phyloP scores from a whole-genome alignment of 2,113 vertebrate species.

The Halcyon senegalensis region DNA sequence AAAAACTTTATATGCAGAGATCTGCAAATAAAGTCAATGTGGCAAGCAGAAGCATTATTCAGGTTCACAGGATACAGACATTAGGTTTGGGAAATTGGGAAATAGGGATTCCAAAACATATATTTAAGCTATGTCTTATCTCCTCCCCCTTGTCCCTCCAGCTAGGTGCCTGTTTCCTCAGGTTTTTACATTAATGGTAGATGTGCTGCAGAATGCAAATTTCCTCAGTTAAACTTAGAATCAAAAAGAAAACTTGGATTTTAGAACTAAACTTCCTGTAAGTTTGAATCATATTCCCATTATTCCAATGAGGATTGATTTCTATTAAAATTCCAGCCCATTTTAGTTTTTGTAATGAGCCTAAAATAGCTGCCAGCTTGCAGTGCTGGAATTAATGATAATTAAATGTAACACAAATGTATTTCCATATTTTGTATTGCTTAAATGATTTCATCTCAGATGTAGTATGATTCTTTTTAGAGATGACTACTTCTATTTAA shows the following conservation, averaged over 20 bases:
- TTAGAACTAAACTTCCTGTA: conserved; percentile 67
- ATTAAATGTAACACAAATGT: conserved; percentile 84
- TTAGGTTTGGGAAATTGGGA: background rate
- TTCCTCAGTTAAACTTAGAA: conserved; percentile 21
- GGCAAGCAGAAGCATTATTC: background rate
- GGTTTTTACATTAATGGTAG: background rate
- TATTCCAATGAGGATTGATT: conserved; percentile 80
- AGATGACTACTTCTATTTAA: conserved; percentile 81
- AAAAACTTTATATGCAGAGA: background rate
- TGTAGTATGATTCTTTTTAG: conserved; percentile 79
- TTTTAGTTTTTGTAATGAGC: conserved; percentile 80
- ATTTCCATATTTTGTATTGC: conserved; percentile 86
- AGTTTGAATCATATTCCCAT: conserved; percentile 74
- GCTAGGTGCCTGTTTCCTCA: background rate
- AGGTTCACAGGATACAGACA: background rate
- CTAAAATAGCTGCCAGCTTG: conserved; percentile 83
- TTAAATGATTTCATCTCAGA: conserved; percentile 82
- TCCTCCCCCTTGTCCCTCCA: background rate
- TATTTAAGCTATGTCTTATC: background rate
- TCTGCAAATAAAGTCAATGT: background rate
- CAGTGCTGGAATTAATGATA: conserved; percentile 82
- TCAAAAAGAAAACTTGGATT: conserved; percentile 57
- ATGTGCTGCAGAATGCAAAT: background rate
- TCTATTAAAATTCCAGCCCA: conserved; percentile 81
- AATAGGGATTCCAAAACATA: background rate